Evolutionary conservation across 2,797 vertebrate species (phyloP).

Genomic region (Melanotaenia nigrans): DNA sequence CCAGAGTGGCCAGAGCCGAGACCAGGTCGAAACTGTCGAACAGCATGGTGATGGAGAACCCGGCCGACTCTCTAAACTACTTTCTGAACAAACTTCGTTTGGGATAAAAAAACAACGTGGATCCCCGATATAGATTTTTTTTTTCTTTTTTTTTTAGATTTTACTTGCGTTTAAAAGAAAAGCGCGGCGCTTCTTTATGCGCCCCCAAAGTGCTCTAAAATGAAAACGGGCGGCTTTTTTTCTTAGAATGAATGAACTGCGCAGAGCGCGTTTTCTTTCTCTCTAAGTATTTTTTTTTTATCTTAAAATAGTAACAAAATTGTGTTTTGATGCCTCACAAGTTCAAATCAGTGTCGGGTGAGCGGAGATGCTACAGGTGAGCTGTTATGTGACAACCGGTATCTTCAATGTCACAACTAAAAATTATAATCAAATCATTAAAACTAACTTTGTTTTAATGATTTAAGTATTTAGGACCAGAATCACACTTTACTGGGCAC

Average conservation of each 20-base stretch:
- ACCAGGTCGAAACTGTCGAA: conserved; percentile 93
- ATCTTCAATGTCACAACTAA: conserved; percentile 24
- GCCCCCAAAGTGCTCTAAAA: conserved; percentile 11
- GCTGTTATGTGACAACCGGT: conserved; percentile 7
- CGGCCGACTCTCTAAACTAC: conserved; percentile 8
- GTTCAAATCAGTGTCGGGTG: conserved; percentile 33
- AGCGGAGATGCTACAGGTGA: conserved; percentile 62
- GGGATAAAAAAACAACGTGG: not conserved
- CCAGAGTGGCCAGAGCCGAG: conserved; percentile 93
- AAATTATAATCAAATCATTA: conserved; percentile 8
- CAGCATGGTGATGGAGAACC: conserved; percentile 86
- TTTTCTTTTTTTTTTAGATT: conserved; percentile 6
- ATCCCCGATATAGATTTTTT: not conserved
- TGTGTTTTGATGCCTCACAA: conserved; percentile 45
- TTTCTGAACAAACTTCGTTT: not conserved
- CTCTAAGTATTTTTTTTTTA: conserved; percentile 1
- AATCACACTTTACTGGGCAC: conserved; percentile 42
- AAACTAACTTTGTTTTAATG: conserved; percentile 53
- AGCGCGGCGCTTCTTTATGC: conserved; percentile 52
- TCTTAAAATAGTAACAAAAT: conserved; percentile 38
- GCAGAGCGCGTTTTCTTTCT: not conserved
- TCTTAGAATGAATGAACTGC: conserved; percentile 66
- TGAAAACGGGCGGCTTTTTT: conserved; percentile 18
- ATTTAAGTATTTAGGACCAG: conserved; percentile 35
- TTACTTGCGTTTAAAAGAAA: conserved; percentile 20